Percentiles rank a stretch among this genome's conserved stretches.
phyloP scores from a whole-genome alignment of 2,797 vertebrate species.

The Clarias platycephalus region DNA sequence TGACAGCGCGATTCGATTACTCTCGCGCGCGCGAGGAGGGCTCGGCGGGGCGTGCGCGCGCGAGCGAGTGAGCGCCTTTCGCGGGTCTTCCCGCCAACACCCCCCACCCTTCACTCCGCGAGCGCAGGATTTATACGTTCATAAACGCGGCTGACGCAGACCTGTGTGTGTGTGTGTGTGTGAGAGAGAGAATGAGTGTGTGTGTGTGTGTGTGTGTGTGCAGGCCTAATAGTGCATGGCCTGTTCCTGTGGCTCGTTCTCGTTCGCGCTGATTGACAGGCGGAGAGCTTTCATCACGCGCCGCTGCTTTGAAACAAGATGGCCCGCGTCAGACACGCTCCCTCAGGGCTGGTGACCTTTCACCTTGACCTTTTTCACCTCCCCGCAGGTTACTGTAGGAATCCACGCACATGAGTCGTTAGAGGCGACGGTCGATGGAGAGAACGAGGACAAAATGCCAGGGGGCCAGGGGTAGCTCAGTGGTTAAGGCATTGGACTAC shows the following conservation, averaged over 20 bases:
- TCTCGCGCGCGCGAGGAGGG: slow-evolving; percentile 55
- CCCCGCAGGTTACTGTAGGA: slow-evolving; percentile 20
- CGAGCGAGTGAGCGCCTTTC: slow-evolving; percentile 30
- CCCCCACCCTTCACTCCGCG: too few relatives aligned
- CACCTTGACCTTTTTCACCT: slow-evolving; percentile 32
- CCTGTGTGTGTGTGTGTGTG: background rate
- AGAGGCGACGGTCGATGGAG: background rate
- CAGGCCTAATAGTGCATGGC: slow-evolving; percentile 20
- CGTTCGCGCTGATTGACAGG: slow-evolving; percentile 47
- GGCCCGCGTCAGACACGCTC: slow-evolving; percentile 39
- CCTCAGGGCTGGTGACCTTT: slow-evolving; percentile 37
- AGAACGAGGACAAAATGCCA: background rate
- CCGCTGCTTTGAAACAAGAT: slow-evolving; percentile 38
- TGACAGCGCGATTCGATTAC: slow-evolving; percentile 68
- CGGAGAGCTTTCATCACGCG: slow-evolving; percentile 43
- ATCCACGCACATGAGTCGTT: background rate
- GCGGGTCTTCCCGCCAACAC: background rate
- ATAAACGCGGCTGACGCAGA: slow-evolving; percentile 25
- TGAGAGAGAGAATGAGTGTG: too few relatives aligned
- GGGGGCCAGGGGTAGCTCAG: too few relatives aligned
- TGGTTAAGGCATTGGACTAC: too few relatives aligned
- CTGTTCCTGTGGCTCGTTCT: background rate
- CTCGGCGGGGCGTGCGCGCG: slow-evolving; percentile 27
- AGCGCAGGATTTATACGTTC: slow-evolving; percentile 49
- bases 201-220: background rate